Conservation (phyloP, 2,888 invertebrate genomes). For the Helicoverpa assulta region DNA sequence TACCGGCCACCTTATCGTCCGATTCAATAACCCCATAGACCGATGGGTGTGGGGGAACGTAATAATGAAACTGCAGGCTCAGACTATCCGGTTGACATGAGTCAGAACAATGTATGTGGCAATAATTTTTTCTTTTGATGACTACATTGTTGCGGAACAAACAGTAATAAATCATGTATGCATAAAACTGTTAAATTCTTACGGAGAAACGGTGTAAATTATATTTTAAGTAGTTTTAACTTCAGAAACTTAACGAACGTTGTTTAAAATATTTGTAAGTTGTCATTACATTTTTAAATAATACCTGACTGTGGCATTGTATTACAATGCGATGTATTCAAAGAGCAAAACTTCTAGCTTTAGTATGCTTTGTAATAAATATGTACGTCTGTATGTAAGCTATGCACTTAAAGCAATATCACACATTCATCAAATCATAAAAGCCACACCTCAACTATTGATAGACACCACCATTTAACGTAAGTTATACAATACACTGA, state of each 20-base stretch:
- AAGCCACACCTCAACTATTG: neutral
- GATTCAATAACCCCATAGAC: slow-evolving; percentile 87
- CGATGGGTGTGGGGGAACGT: slow-evolving; percentile 70
- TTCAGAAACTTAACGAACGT: neutral
- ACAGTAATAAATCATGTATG: slow-evolving; percentile 27
- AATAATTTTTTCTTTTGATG: slow-evolving; percentile 8
- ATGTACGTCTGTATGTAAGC: neutral
- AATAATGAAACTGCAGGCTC: slow-evolving; percentile 88
- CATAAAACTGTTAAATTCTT: slow-evolving; percentile 7
- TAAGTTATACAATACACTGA: slow-evolving; percentile 15
- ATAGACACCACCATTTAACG: neutral
- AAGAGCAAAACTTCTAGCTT: no score
- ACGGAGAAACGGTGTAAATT: slow-evolving; percentile 28
- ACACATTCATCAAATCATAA: neutral
- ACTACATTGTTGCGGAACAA: slow-evolving; percentile 44
- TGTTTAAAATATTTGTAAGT: neutral
- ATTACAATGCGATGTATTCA: no score
- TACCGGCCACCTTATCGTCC: slow-evolving; percentile 88
- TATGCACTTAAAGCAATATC: neutral
- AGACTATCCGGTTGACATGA: slow-evolving; percentile 62
- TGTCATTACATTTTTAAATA: neutral
- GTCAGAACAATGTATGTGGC: slow-evolving; percentile 66
- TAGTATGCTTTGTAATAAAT: no score
- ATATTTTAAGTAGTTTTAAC: slow-evolving; percentile 17
- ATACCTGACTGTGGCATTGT: no score